These are phyloP conservation scores for Ophiodon elongatus DNA, from an alignment of 2,113 vertebrate species.

Conservation along the genomic window DNA sequence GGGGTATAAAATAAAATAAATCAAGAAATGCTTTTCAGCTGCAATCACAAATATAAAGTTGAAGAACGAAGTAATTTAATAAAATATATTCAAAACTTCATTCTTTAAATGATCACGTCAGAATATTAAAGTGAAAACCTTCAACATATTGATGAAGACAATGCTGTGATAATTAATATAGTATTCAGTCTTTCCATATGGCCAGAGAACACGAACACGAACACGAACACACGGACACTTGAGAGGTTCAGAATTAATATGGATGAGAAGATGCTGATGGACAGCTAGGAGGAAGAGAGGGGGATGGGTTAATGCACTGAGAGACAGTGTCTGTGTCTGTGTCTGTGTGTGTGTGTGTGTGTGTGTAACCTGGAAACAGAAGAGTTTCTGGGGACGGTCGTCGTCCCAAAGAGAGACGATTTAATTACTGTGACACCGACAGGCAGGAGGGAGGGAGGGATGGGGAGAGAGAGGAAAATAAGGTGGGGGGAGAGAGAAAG, in stretches of 20 bases:
- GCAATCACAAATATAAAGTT: not conserved
- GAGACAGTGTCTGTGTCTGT: too few relatives aligned
- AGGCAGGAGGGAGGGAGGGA: not conserved
- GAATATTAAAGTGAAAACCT: too few relatives aligned
- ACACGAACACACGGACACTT: too few relatives aligned
- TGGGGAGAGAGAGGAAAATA: not conserved
- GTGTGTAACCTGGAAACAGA: conserved; percentile 52
- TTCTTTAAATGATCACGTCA: not conserved
- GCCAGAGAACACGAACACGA: not conserved
- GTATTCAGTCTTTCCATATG: not conserved
- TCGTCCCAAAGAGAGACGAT: conserved; percentile 34
- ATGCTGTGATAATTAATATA: not conserved
- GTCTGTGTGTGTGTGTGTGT: conserved; percentile 9
- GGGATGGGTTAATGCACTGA: conserved; percentile 35
- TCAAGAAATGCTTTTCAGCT: not conserved
- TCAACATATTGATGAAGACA: not conserved
- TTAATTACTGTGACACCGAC: conserved; percentile 55
- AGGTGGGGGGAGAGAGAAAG: not conserved
- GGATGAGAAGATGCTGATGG: too few relatives aligned
- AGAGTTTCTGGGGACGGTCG: conserved; percentile 37
- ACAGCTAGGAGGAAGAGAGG: too few relatives aligned
- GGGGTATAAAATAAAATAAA: too few relatives aligned
- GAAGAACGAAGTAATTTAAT: too few relatives aligned
- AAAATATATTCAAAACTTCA: too few relatives aligned
- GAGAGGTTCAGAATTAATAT: too few relatives aligned